Base-by-base conservation (phyloP, 2,797 vertebrate species). In the Ataeniobius toweri region DNA sequence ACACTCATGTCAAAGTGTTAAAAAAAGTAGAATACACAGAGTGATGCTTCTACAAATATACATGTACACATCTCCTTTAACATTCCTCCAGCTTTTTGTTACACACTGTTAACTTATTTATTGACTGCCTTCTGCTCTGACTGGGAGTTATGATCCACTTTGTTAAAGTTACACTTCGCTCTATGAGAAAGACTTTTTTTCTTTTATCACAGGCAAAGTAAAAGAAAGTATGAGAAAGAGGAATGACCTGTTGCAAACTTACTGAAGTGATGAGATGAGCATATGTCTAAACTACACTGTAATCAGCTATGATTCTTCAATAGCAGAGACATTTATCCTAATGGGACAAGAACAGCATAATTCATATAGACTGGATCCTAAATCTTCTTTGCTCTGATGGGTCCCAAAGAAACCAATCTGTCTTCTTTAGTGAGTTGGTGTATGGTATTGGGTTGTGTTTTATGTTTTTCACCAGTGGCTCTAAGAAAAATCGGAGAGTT, bases 241-340 rank as follows among this genome's bases (percentile, higher is more conserved):
- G 73, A 82, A 75, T 85, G 79, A 76, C 85, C 55, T 46, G 73
- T 70, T 73, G 75, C 74, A 80, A 84, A 86, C 80, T 81, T 90
- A 67, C 76, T 70, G 68, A 80, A 80, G 87, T 73, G 80, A 90
- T 79, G 81, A 84, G 84, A 86, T 73, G 82, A 91, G 79, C 85
- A 83, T 84, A 82, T 81, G 84, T 88, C 83, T 77, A 76, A 83
- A 86, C 82, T 82, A 83, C 72, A 84, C 58, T 74, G 77, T 83
- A 77, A 82, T 77, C 79, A 83, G 46, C 63, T 78, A 22, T 71
- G 51, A 28, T 71, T 83, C 70, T 72, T 69, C 75, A 80, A 70
- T 73, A 78, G 75, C 73, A 63, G 61, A 78, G 73, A 41, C n/a
- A n/a, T 59, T 48, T 56, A 26, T 55, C 31, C 53, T 39, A 36